Base-by-base conservation (phyloP, 2,888 invertebrate genomes). In the Latrodectus elegans region DNA sequence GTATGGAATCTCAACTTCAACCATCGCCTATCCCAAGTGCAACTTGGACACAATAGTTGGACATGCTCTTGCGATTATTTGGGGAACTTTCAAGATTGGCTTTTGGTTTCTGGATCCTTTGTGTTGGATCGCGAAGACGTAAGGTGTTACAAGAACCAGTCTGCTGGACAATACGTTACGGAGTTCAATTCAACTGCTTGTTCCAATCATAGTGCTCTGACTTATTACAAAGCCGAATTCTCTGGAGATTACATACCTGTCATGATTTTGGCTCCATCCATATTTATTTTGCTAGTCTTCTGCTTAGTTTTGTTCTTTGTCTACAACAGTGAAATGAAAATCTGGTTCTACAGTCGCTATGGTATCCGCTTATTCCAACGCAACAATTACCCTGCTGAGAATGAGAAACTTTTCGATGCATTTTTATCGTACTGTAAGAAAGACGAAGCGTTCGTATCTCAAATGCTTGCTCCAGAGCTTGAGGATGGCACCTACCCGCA, bases 391-490 rank as follows among this genome's bases (percentile, higher is more conserved):
- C 49, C 81, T 1, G 84, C 88, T 9, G 96, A 96, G 90, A 94
- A 95, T 22, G 96, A 96, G 91, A 96, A 96, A 92, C 94, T 96
- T 91, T 97, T 96, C 93, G 97, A 97, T 92, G 97, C 97, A 67
- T 97, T 97, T 93, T 95, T 97, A 90, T 96, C 96, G 92, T 97
- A 97, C 93, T 96, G 96, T 93, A 95, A 95, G 74, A 96, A 96
- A 93, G 97, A 97, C 93, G 96, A 96, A 92, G 95, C 95, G 77
- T 96, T 96, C 94, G 96, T 97, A 71, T 95, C 95, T 53, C 96
- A 96, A 91, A 95, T 96, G 91, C 93, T 97, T 74, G 96, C 96
- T 17, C 95, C 96, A 26, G 95, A 95, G 89, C 93, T 97, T 89
- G 97, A 97, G 92, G 96, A 95, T 91, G 90, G 90, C 17, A 76